Base-by-base conservation (phyloP, 2,888 invertebrate genomes). In the Meiosimyza platycephala region DNA sequence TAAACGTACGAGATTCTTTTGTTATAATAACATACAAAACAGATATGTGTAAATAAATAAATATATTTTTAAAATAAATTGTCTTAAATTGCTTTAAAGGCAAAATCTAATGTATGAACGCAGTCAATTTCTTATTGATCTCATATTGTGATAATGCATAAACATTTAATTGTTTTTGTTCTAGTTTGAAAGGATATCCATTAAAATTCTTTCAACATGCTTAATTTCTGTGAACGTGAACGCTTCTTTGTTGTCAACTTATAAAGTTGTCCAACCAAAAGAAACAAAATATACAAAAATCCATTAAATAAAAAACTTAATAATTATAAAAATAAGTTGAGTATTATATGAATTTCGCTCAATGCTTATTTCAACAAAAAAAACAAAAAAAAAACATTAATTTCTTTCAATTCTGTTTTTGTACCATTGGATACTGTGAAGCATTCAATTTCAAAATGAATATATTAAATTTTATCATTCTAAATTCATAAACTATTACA, bases 131-230 rank as follows among this genome's bases (percentile, higher is more conserved):
- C 81, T 81, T 81, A 82, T 80, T 82, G 82, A 82, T 82, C 82
- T 82, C 82, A 82, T 83, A 79, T 81, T 82, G 82, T 82, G 82
- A 82, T 82, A 82, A 59, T 64, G 50, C 47, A 57, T 57, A 16
- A 40, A 16, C 48, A 18, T 57, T 64, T 57, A 16, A 55, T 67
- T 67, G 67, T 67, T 67, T 50, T 64, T 16, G 16, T 16, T 54
- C 16, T n/a, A 62, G 63, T 40, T 18, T 16, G 40, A n/a, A 18
- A 63, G 13, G 15, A 22, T 59, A 28, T 47, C 4, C 47, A 48
- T 40, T 48, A 40, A 40, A 7, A 18, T 63, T 63, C 63, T 40
- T 47, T 13, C 40, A 16, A 40, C 16, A 50, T 62, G 60, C 11
- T 62, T 62, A 62, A 62, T 64, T 51, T 11, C 48, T 63, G n/a